phyloP scores from a whole-genome alignment of 2,888 invertebrate species.

The Liodrosophila aerea region DNA sequence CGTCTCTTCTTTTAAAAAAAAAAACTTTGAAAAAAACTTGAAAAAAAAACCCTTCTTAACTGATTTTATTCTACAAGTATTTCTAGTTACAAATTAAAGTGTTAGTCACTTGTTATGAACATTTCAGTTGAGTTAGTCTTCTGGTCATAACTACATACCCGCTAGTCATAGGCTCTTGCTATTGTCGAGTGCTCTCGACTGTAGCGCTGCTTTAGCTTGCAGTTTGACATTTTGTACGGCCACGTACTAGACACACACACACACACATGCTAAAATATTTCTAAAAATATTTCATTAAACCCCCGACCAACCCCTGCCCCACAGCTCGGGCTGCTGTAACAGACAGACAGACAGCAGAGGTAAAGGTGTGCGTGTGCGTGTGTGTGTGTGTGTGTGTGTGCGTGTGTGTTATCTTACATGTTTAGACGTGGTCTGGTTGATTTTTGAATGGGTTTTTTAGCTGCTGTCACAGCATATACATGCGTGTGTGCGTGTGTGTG shows the following conservation, averaged over 20 bases:
- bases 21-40: too few species aligned
- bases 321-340: constrained; percentile 18
- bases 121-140: too few species aligned
- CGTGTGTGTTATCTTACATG: constrained; percentile 53
- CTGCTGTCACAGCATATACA: constrained; percentile 14
- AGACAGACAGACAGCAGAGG: constrained; percentile 1
- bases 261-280: constrained; percentile 62
- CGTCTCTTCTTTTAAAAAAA: too few species aligned
- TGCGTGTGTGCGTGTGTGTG: constrained; percentile 9
- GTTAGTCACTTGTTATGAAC: too few species aligned
- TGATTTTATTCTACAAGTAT: too few species aligned
- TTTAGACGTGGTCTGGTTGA: constrained; percentile 57
- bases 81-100: too few species aligned
- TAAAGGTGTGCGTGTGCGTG: constrained; percentile 18
- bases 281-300: constrained; percentile 73
- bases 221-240: constrained; percentile 74
- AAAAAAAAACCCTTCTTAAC: too few species aligned
- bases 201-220: constrained; percentile 51
- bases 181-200: background rate
- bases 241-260: constrained; percentile 64
- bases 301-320: constrained; percentile 5
- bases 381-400: constrained; percentile 19
- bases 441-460: constrained; percentile 37
- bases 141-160: too few species aligned
- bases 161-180: too few species aligned